These are phyloP conservation scores for Hydrolagus affinis DNA, from an alignment of 2,113 vertebrate species.

Conservation along the genomic window DNA sequence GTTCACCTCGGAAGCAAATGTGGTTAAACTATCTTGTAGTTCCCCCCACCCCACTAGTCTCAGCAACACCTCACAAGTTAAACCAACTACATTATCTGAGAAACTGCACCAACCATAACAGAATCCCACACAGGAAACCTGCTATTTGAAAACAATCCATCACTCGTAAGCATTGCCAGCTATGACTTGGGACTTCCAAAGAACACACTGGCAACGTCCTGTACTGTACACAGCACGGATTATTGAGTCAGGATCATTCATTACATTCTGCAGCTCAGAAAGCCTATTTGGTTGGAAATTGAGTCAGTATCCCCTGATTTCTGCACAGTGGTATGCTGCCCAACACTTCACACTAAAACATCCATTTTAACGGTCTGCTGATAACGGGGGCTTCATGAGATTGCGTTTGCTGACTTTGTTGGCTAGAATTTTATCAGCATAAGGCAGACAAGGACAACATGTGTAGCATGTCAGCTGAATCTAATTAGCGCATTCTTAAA, in stretches of 20 bases:
- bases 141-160: not conserved
- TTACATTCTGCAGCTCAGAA: not conserved
- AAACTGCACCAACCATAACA: not conserved
- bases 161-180: not conserved
- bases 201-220: not conserved
- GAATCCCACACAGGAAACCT: not conserved
- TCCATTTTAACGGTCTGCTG: too few relatives aligned
- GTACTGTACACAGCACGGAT: not conserved
- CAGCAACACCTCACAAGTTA: too few relatives aligned
- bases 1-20: too few relatives aligned
- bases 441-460: not conserved
- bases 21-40: too few relatives aligned
- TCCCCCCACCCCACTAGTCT: too few relatives aligned
- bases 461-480: conserved; percentile 3
- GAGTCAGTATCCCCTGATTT: too few relatives aligned
- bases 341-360: not conserved
- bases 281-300: too few relatives aligned
- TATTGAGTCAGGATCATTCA: not conserved
- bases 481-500: not conserved
- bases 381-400: not conserved
- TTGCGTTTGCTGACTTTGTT: not conserved
- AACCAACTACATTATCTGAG: too few relatives aligned
- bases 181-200: not conserved
- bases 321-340: not conserved
- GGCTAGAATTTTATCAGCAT: not conserved